Evolutionary conservation across 2,113 vertebrate species (phyloP).

Genomic region (Calyptommatus sinebrachiatus): DNA sequence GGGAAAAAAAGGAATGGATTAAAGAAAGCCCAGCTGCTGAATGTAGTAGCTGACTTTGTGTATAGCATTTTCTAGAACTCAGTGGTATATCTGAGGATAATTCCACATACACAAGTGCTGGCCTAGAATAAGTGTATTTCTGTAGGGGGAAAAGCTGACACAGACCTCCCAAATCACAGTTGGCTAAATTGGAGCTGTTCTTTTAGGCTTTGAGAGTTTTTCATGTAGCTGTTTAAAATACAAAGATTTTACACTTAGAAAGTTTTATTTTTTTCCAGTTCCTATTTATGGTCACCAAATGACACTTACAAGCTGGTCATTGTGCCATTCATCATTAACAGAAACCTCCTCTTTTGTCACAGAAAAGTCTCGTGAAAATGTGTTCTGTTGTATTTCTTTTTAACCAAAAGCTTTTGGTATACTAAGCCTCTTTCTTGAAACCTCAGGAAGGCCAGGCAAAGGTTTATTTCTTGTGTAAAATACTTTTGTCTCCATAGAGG

Average conservation of each 20-base stretch:
- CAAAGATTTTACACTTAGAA: neutral
- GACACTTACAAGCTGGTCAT: neutral
- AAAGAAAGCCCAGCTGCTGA: neutral
- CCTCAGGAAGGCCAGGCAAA: neutral
- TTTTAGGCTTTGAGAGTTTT: neutral
- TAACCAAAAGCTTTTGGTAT: neutral
- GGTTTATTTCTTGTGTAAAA: neutral
- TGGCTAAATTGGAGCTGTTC: neutral
- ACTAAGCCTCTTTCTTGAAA: neutral
- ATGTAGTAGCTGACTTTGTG: neutral
- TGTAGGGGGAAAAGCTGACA: neutral
- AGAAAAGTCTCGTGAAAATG: neutral
- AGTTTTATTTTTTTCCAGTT: neutral
- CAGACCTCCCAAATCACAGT: neutral
- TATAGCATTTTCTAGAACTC: neutral
- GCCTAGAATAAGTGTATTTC: neutral
- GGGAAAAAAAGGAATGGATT: conserved; percentile 3
- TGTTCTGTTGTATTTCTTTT: neutral
- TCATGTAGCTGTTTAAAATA: neutral
- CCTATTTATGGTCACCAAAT: neutral
- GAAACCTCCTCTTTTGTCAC: neutral
- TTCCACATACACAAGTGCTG: neutral
- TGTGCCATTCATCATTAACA: neutral
- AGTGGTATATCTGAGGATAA: neutral
- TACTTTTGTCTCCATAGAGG: neutral